These are phyloP conservation scores for Microtus oregoni DNA, from an alignment of 2,113 vertebrate genomes.

Conservation along the genomic window DNA sequence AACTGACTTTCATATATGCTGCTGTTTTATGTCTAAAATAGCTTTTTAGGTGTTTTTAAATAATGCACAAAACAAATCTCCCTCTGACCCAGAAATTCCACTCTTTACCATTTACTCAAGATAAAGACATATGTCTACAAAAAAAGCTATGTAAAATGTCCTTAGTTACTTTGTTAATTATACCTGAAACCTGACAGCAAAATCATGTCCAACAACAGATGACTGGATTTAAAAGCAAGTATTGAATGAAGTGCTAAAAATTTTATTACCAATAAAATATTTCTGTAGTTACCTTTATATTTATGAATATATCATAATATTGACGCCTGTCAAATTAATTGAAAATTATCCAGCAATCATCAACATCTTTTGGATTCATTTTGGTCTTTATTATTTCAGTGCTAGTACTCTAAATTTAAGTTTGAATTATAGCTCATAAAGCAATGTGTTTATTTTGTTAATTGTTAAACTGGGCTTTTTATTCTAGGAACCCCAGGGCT, in stretches of 20 bases:
- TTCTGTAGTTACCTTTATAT: constrained; percentile 21
- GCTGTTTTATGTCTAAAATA: neutral
- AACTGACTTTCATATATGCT: neutral
- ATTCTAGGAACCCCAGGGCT: constrained; percentile 91
- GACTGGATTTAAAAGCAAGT: constrained; percentile 1
- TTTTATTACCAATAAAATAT: constrained; percentile 12
- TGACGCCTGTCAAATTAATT: neutral
- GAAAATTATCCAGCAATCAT: constrained; percentile 4
- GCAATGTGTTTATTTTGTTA: constrained; percentile 43
- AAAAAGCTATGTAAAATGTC: constrained; percentile 2
- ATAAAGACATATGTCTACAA: constrained; percentile 21
- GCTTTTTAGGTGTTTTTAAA: neutral
- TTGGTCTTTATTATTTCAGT: constrained; percentile 33
- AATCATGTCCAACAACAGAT: neutral
- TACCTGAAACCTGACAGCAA: constrained; percentile 23
- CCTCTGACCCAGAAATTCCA: constrained; percentile 18
- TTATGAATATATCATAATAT: constrained; percentile 53
- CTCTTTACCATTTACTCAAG: neutral
- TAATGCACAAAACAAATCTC: neutral
- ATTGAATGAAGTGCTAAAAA: neutral
- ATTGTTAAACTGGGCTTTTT: constrained; percentile 64
- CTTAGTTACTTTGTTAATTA: constrained; percentile 26
- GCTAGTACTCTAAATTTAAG: constrained; percentile 46
- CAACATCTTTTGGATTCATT: constrained; percentile 15
- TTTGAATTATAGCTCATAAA: constrained; percentile 60